Evolutionary conservation across 2,113 vertebrate species (phyloP), one percentile per base, ranked within the genome.

Genomic region (Apteryx owenii): DNA sequence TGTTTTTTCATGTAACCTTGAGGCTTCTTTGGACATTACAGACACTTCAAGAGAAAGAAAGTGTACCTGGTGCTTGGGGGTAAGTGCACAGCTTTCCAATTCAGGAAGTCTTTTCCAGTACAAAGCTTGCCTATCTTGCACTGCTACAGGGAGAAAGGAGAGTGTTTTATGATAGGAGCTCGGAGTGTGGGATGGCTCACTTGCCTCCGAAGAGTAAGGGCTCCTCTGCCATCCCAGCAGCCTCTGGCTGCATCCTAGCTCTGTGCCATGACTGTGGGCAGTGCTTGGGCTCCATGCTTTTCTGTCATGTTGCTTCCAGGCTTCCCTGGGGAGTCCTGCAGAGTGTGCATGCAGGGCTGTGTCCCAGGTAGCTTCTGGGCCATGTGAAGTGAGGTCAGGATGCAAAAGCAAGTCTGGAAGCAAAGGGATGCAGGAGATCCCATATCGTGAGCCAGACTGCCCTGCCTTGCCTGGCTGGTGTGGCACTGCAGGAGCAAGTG

Each of bases 21-120:
- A 29, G 28, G 8, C 38, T 95, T 93, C 36, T 42, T 73, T 83
- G 61, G 29, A 51, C 13, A 19, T 98, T 97, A 98, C 97, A 98
- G 98, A 94, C 98, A 98, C 96, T 99, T 98, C 38, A 98, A 94
- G 93, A 99, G 98, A 89, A 98, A 98, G 89, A 98, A 98, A 97
- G 98, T 98, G 85, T 98, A 98, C 75, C 97, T 94, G 29, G 98
- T 95, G 94, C 92, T 89, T 98, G 97, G 23, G 98, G 98, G 91
- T 98, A 98, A 97, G 98, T 96, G 82, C 98, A 98, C 96, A 98
- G 97, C 93, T 98, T 98, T 19, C 98, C 98, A 90, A 98, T 98
- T 60, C 98, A 97, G 5, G 98, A 97, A 50, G 98, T 98, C 96
- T 98, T 99, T 98, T 97, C 98, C 93, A 10, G 98, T 98, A 79